Evolutionary conservation across 2,113 vertebrate species (phyloP), one percentile per base, ranked within the genome.

Genomic region (Limanda limanda): DNA sequence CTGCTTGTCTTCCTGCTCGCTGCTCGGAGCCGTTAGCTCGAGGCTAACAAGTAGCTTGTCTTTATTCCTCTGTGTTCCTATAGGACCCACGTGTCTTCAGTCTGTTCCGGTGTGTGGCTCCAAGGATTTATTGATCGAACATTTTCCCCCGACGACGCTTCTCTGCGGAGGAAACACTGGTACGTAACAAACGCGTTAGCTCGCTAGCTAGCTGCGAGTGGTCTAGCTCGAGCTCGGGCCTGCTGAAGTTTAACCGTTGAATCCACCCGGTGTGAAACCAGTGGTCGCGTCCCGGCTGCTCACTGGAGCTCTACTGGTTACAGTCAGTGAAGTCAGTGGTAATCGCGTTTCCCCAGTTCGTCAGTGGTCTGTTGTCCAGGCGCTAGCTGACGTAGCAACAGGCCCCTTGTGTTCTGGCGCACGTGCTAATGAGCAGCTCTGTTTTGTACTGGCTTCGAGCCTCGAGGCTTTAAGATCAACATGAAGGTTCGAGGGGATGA

Each of bases 101-200:
- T 58, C 3, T 14, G 2, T 51, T 56, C 66, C 14, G 1, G 48
- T 8, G 8, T 47, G 23, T 13, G 13, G 25, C 37, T 68, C 2
- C 48, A 35, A 31, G 0, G 68, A 68, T 4, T 21, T 13, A 5
- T 9, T 21, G 0, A n/a, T 40, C 13, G 42, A 2, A 0, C 21
- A 8, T 11, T 21, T 23, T 9, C 20, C 2, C 0, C 21, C 1
- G 21, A 51, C 47, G 3, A 3, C 1, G 24, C 54, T 72, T 57
- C 47, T 76, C 64, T 71, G 71, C 8, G 76, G 82, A 71, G 81
- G 58, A 81, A 76, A 48, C 55, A 45, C 69, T 79, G 91, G 91
- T 92, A 85, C 79, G 89, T 91, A 82, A 23, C 17, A 31, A 17
- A 14, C 40, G 27, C 70, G 71, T 66, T 82, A 81, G 68, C 82